These are phyloP conservation scores for Esox masquinongy DNA, from an alignment of 2,797 vertebrate species.

Conservation along the genomic window DNA sequence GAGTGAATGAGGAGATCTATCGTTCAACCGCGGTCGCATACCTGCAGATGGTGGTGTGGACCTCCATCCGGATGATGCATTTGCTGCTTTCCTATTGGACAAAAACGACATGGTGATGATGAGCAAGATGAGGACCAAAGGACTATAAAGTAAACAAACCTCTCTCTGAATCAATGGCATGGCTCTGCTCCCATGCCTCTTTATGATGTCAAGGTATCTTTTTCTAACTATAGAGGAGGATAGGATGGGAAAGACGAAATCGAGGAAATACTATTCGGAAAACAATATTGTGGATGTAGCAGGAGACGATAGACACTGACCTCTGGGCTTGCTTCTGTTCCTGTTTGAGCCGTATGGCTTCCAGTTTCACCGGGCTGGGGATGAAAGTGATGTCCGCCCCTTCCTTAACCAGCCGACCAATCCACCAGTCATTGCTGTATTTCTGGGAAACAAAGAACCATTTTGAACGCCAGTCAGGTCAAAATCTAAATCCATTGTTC, in stretches of 20 bases:
- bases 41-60: conserved; percentile 94
- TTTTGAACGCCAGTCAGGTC: not conserved
- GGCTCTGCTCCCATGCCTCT: not conserved
- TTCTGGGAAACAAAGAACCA: conserved; percentile 73
- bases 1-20: conserved; percentile 17
- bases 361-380: conserved; percentile 93
- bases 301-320: conserved; percentile 52
- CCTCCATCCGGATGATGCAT: conserved; percentile 84
- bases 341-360: conserved; percentile 93
- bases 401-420: conserved; percentile 94
- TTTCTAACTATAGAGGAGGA: not conserved
- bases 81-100: conserved; percentile 84
- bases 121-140: not conserved
- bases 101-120: conserved; percentile 14
- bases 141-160: not conserved
- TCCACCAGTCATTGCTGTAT: conserved; percentile 99
- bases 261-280: not conserved
- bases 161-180: not conserved
- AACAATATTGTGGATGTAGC: not conserved
- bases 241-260: not conserved
- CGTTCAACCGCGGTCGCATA: conserved; percentile 60
- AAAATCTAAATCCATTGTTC: not conserved
- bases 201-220: not conserved
- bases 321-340: conserved; percentile 89
- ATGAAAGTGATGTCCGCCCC: conserved; percentile 95